Percentiles rank a stretch among this genome's conserved stretches.
phyloP scores from a whole-genome alignment of 1,140 invertebrate genomes.

The Cyclargus thomasi region DNA sequence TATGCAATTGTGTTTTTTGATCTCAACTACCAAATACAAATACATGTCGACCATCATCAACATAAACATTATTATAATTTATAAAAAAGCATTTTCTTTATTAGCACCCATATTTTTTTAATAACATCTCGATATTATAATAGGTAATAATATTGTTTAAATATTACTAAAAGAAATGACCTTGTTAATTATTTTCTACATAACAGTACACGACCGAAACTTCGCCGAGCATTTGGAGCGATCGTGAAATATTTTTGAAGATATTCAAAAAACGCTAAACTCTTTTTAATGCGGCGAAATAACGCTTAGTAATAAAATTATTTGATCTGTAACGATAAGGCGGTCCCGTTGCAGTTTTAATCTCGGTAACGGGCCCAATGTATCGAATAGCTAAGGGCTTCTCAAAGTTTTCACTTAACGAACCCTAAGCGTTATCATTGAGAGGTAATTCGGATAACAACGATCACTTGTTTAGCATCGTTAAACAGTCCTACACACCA shows the following conservation, averaged over 20 bases:
- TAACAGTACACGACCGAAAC: background rate
- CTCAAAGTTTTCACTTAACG: too few relatives aligned
- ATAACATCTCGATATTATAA: too few relatives aligned
- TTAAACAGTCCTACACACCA: too few relatives aligned
- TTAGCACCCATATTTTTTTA: too few relatives aligned
- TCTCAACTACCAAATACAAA: background rate
- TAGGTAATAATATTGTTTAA: too few relatives aligned
- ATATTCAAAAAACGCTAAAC: background rate
- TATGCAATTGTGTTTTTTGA: background rate
- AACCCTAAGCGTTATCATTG: too few relatives aligned
- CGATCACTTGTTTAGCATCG: too few relatives aligned
- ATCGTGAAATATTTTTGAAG: slow-evolving; percentile 3
- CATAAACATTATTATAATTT: too few relatives aligned
- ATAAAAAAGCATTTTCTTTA: too few relatives aligned
- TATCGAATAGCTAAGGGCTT: slow-evolving; percentile 20
- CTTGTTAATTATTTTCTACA: background rate
- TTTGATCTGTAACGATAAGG: background rate
- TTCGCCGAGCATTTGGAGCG: background rate
- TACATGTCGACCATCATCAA: too few relatives aligned
- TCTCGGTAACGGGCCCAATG: slow-evolving; percentile 31
- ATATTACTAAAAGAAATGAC: background rate
- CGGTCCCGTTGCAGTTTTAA: slow-evolving; percentile 4
- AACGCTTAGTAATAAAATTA: background rate
- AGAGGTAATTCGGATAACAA: too few relatives aligned
- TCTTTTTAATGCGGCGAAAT: background rate